Evolutionary conservation across 2,888 invertebrate species (phyloP).

Genomic region (Drosophila helvetica): DNA sequence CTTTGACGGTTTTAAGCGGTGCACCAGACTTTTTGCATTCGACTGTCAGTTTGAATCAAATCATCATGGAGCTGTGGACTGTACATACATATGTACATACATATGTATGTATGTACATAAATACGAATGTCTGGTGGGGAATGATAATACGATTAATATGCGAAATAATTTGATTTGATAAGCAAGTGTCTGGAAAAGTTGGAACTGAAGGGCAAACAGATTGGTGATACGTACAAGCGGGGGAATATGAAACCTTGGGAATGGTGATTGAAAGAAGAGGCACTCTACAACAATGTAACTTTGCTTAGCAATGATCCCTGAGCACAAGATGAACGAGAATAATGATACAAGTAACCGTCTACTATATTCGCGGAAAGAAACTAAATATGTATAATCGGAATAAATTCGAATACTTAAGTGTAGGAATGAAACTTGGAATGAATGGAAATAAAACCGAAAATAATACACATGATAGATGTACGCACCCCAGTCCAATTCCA

Average conservation of each 20-base stretch:
- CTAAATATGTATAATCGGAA: too few species aligned
- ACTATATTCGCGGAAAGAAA: too few species aligned
- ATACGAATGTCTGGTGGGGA: background rate
- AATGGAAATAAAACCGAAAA: background rate
- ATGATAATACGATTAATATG: constrained; percentile 62
- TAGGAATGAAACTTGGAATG: too few species aligned
- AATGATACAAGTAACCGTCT: too few species aligned
- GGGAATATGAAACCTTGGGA: background rate
- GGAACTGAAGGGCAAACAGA: background rate
- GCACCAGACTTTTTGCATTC: constrained; percentile 25
- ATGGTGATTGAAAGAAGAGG: too few species aligned
- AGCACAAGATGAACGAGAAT: too few species aligned
- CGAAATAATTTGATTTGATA: constrained; percentile 56
- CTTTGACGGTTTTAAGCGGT: constrained; percentile 69
- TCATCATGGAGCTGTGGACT: constrained; percentile 19
- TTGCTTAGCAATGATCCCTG: too few species aligned
- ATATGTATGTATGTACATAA: background rate
- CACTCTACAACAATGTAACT: too few species aligned
- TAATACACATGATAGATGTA: too few species aligned
- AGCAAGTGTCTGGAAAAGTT: background rate
- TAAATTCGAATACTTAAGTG: too few species aligned
- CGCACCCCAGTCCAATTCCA: background rate
- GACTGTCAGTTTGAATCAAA: constrained; percentile 41
- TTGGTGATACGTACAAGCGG: background rate
- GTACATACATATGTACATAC: too few species aligned